phyloP scores from a whole-genome alignment of 2,113 vertebrate species.

The Hymenochirus boettgeri region DNA sequence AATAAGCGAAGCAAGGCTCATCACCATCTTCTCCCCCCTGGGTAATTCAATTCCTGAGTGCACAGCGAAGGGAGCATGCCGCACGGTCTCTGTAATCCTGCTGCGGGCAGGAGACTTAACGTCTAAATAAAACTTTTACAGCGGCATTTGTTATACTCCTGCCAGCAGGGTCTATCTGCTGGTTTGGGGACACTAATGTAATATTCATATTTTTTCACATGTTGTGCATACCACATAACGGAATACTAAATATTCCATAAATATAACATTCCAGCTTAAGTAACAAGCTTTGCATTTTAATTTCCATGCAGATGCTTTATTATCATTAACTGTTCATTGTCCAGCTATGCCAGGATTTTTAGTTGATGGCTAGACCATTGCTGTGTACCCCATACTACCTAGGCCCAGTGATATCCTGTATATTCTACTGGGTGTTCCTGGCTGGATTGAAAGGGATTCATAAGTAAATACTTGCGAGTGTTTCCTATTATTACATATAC shows the following conservation, averaged over 20 bases:
- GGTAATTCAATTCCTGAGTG: constrained; percentile 69
- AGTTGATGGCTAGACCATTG: no score
- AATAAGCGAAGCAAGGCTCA: constrained; percentile 65
- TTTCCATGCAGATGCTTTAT: constrained; percentile 23
- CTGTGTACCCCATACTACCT: no score
- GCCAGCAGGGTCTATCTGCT: constrained; percentile 64
- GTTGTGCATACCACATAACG: constrained; percentile 24
- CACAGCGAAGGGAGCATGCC: constrained; percentile 62
- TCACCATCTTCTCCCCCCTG: constrained; percentile 62
- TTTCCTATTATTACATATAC: no score
- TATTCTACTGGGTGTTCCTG: no score
- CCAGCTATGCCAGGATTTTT: background rate
- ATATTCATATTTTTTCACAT: constrained; percentile 57
- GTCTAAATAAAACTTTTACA: constrained; percentile 71
- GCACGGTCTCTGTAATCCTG: constrained; percentile 63
- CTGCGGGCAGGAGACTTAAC: constrained; percentile 65
- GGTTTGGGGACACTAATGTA: constrained; percentile 66
- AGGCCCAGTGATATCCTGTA: no score
- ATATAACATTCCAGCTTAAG: constrained; percentile 31
- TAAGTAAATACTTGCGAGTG: no score
- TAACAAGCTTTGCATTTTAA: constrained; percentile 33
- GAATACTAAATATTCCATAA: constrained; percentile 40
- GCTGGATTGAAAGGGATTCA: no score
- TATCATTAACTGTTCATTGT: constrained; percentile 18
- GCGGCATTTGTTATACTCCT: constrained; percentile 65